Percentiles rank a stretch among this genome's conserved stretches.
Evolutionary conservation across 2,888 invertebrate genomes (phyloP).

Genomic region (Hyalella azteca): DNA sequence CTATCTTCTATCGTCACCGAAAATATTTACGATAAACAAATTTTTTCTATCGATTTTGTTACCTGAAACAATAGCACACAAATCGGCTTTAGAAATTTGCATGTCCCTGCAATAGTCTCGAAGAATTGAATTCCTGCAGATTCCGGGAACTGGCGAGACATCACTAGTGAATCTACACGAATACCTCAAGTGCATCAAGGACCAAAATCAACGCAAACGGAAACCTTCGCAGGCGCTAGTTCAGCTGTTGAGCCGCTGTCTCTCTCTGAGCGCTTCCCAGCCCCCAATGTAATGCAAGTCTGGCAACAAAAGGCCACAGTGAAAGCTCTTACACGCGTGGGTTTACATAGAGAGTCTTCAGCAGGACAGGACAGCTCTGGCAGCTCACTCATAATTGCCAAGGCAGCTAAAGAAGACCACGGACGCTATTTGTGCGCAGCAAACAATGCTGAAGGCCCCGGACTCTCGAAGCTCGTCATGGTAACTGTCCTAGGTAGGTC

Average conservation of each 20-base stretch:
- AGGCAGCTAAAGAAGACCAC: slow-evolving; percentile 90
- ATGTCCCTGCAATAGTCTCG: too few relatives aligned
- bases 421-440: slow-evolving; percentile 95
- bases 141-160: neutral
- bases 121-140: neutral
- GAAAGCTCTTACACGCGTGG: neutral
- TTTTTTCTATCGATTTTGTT: too few relatives aligned
- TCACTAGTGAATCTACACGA: neutral
- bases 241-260: neutral
- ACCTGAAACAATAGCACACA: too few relatives aligned
- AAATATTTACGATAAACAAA: too few relatives aligned
- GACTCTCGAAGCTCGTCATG: slow-evolving; percentile 89
- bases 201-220: neutral
- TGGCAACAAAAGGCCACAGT: neutral
- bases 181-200: neutral
- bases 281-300: neutral
- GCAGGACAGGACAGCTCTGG: slow-evolving; percentile 69
- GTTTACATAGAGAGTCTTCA: neutral
- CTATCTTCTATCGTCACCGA: too few relatives aligned
- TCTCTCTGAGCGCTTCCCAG: neutral
- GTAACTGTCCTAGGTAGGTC: slow-evolving; percentile 87
- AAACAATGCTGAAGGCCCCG: slow-evolving; percentile 93
- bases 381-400: slow-evolving; percentile 85
- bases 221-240: neutral
- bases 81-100: too few relatives aligned